phyloP scores from a whole-genome alignment of 2,797 vertebrate species.

The Cossypha polioptera region DNA sequence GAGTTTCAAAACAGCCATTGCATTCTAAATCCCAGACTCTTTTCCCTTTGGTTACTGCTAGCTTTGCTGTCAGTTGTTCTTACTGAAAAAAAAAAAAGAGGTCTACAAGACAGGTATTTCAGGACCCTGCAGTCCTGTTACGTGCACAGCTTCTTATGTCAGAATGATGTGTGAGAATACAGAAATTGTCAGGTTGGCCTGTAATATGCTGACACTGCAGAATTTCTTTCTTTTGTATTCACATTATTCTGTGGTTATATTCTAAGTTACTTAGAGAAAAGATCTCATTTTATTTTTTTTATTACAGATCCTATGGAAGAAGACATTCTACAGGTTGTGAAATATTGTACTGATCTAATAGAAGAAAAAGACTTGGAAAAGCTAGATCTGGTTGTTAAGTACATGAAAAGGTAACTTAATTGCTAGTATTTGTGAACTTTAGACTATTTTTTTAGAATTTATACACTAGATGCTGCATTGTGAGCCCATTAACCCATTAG shows the following conservation, averaged over 20 bases:
- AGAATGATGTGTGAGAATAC: neutral
- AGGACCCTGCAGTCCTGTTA: neutral
- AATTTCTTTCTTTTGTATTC: neutral
- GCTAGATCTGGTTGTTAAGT: constrained; percentile 95
- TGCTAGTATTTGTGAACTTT: neutral
- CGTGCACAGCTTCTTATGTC: neutral
- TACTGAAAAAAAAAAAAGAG: neutral
- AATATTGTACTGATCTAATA: constrained; percentile 96
- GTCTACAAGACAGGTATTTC: neutral
- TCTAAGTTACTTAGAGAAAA: neutral
- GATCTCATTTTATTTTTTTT: neutral
- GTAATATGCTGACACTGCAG: neutral
- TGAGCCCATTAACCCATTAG: neutral
- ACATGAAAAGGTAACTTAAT: constrained; percentile 89
- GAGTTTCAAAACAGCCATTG: neutral
- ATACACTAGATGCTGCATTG: neutral
- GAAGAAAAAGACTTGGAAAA: constrained; percentile 97
- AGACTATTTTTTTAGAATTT: neutral
- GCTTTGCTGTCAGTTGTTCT: neutral
- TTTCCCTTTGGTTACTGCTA: neutral
- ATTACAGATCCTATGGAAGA: constrained; percentile 96
- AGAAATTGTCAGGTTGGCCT: neutral
- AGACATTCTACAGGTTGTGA: constrained; percentile 97
- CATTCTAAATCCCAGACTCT: neutral
- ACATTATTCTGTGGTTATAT: neutral